Evolutionary conservation across 2,797 vertebrate genomes (phyloP).

Genomic region (Dipus sagitta): DNA sequence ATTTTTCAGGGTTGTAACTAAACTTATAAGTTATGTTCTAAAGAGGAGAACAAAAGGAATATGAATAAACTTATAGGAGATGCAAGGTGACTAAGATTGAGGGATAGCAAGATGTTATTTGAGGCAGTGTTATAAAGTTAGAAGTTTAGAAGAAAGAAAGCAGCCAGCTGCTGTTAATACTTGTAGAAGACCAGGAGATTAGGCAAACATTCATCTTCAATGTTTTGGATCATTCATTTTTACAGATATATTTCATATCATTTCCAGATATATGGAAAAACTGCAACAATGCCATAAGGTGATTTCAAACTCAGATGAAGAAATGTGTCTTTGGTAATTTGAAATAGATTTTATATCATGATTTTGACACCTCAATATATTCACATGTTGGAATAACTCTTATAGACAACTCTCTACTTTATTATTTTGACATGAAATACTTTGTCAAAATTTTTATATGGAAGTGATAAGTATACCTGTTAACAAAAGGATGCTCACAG

Average conservation of each 20-base stretch:
- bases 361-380: not conserved
- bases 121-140: not conserved
- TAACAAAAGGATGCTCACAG: not conserved
- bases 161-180: not conserved
- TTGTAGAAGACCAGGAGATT: not conserved
- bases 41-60: not conserved
- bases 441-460: not conserved
- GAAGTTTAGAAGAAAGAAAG: not conserved
- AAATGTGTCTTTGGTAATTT: not conserved
- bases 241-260: not conserved
- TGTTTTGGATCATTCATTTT: not conserved
- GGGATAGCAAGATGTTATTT: not conserved
- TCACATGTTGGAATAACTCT: not conserved
- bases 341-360: not conserved
- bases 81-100: not conserved
- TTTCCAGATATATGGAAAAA: not conserved
- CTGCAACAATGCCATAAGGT: not conserved
- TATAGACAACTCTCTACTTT: no score
- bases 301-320: constrained; percentile 6
- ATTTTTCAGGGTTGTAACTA: not conserved
- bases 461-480: not conserved
- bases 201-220: not conserved
- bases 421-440: not conserved
- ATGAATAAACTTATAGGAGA: not conserved
- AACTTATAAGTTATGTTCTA: not conserved